These are phyloP conservation scores for Dione juno DNA, from an alignment of 2,888 invertebrate species.

Conservation along the genomic window DNA sequence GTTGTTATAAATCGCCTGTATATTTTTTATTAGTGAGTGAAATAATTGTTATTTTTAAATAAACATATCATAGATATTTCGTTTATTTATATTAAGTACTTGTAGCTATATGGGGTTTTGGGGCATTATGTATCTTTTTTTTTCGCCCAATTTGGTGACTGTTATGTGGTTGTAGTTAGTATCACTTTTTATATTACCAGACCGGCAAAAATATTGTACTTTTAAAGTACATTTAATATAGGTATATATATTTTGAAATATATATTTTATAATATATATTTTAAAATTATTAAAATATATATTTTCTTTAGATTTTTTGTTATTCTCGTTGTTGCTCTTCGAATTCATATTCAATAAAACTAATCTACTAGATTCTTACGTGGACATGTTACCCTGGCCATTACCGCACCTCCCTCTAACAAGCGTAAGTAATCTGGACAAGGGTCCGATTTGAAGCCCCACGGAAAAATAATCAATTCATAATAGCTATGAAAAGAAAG, in stretches of 20 bases:
- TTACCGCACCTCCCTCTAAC: conserved; percentile 68
- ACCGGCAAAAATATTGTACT: no score
- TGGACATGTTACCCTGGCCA: conserved; percentile 69
- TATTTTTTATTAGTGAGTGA: conserved; percentile 34
- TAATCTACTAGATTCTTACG: conserved; percentile 48
- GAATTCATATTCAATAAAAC: background rate
- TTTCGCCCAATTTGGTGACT: no score
- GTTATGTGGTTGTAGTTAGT: no score
- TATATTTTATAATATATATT: no score
- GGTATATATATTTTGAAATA: no score
- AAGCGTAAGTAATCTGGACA: conserved; percentile 70
- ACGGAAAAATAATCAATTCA: conserved; percentile 76
- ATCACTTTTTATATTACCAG: no score
- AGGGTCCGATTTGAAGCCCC: conserved; percentile 71
- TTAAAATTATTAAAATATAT: no score
- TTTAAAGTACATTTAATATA: no score
- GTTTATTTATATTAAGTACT: background rate
- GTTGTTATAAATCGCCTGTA: conserved; percentile 71
- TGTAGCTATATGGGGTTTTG: no score
- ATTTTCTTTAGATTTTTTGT: no score
- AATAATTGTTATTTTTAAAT: no score
- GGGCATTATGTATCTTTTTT: no score
- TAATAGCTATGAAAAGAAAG: conserved; percentile 77
- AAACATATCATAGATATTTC: background rate
- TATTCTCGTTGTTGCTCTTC: background rate